phyloP scores from a whole-genome alignment of 1,140 invertebrate species.

The Dendroctonus ponderosae region DNA sequence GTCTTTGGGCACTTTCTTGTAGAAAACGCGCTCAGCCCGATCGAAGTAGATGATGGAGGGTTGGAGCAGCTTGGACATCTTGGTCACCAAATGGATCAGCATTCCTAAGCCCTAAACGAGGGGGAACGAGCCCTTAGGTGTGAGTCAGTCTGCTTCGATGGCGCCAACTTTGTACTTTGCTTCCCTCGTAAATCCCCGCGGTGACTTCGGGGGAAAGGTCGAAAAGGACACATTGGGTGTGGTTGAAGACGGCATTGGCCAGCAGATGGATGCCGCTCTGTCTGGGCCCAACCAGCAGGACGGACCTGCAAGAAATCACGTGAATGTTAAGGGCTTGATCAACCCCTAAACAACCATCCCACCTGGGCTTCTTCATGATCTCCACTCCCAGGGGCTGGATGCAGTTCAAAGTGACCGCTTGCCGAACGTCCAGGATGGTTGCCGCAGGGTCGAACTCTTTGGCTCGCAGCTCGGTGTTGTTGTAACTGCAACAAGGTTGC shows the following conservation, averaged over 20 bases:
- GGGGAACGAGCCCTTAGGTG: background rate
- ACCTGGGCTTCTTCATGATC: constrained; percentile 63
- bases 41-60: constrained; percentile 82
- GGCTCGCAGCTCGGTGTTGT: constrained; percentile 42
- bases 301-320: constrained; percentile 53
- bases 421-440: constrained; percentile 65
- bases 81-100: constrained; percentile 51
- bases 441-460: constrained; percentile 56
- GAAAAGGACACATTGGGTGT: constrained; percentile 72
- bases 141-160: background rate
- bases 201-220: constrained; percentile 78
- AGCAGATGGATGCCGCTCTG: constrained; percentile 78
- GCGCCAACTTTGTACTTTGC: constrained; percentile 71
- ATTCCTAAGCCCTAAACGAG: constrained; percentile 46
- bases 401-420: constrained; percentile 70
- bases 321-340: background rate
- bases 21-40: constrained; percentile 78
- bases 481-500: constrained; percentile 32
- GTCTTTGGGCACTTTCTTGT: constrained; percentile 68
- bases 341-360: no score
- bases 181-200: constrained; percentile 72
- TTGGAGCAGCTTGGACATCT: constrained; percentile 66
- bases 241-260: constrained; percentile 75
- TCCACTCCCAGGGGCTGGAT: constrained; percentile 74
- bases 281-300: constrained; percentile 72